Evolutionary conservation across 1,140 invertebrate species (phyloP), one percentile per base, ranked within the genome.

Genomic region (Ceratitis capitata): DNA sequence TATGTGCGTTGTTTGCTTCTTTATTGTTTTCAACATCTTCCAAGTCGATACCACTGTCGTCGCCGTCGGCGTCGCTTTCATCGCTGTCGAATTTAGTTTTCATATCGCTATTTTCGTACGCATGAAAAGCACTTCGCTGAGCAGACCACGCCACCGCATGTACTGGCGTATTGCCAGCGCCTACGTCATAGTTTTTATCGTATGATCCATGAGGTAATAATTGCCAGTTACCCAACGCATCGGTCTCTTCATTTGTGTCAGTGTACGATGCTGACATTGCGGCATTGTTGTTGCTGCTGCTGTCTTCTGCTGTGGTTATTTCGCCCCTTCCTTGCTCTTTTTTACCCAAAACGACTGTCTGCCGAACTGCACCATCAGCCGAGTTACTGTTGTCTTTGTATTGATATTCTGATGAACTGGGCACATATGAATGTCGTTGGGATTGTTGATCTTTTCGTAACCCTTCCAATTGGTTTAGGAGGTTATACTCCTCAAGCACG

Each of bases 171-270:
- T 78, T 51, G 53, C 83, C 47, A 78, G 69, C 7, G 19, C 42
- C 69, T 78, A 86, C 86, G 86, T 86, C 84, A 86, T 78, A 23
- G 39, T 78, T 83, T 64, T 69, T 86, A 86, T 88, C 89, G 88
- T 88, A 87, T 87, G 89, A 90, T 90, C 86, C 87, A 84, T 88
- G 87, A 86, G 87, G 88, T 86, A 51, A 58, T 83, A n/a, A 51
- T 64, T 32, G 42, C 64, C 82, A 84, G 26, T 84, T 47, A 35
- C 9, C n/a, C 39, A 23, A 9, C n/a, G 69, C 42, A 42, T 35
- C 35, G 23, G n/a, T 12, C 6, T 78, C 16, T n/a, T 78, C 39
- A 39, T 42, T 12, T 45, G 39, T 85, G 16, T 83, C 45, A 26
- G 0, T 47, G 14, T 83, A 42, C 26, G 26, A 2, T 58, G 39